These are phyloP conservation scores for Brenthis daphne DNA, from an alignment of 2,888 invertebrate species.

Conservation along the genomic window DNA sequence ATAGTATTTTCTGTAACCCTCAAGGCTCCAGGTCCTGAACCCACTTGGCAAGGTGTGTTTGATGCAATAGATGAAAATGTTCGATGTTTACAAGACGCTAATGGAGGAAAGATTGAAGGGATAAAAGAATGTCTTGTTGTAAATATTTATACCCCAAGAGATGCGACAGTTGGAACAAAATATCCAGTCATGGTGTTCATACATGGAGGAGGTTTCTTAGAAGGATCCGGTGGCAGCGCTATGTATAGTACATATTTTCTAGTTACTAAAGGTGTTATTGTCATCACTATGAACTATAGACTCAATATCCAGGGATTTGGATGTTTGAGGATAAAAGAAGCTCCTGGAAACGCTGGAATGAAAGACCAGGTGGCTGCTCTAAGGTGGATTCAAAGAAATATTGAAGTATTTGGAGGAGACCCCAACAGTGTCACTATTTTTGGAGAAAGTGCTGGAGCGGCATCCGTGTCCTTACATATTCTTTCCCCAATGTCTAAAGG, in stretches of 20 bases:
- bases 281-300: slow-evolving; percentile 69
- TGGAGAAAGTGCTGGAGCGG: slow-evolving; percentile 70
- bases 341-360: slow-evolving; percentile 67
- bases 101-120: slow-evolving; percentile 48
- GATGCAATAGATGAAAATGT: slow-evolving; percentile 63
- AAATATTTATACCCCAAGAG: slow-evolving; percentile 62
- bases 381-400: slow-evolving; percentile 63
- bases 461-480: slow-evolving; percentile 63
- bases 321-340: slow-evolving; percentile 65
- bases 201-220: slow-evolving; percentile 69
- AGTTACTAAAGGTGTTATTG: slow-evolving; percentile 58
- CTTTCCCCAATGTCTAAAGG: slow-evolving; percentile 68
- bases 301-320: slow-evolving; percentile 66
- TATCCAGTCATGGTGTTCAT: slow-evolving; percentile 71
- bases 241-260: slow-evolving; percentile 66
- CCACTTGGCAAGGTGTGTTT: slow-evolving; percentile 59
- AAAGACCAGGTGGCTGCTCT: slow-evolving; percentile 69
- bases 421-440: slow-evolving; percentile 64
- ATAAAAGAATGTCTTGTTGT: slow-evolving; percentile 59
- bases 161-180: slow-evolving; percentile 39
- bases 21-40: slow-evolving; percentile 66
- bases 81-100: slow-evolving; percentile 56
- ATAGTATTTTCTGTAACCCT: background rate
- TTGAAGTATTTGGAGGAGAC: slow-evolving; percentile 63
- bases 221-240: slow-evolving; percentile 55